These are phyloP conservation scores for Acanthoscelides obtectus DNA, from an alignment of 2,888 invertebrate species.

Conservation along the genomic window DNA sequence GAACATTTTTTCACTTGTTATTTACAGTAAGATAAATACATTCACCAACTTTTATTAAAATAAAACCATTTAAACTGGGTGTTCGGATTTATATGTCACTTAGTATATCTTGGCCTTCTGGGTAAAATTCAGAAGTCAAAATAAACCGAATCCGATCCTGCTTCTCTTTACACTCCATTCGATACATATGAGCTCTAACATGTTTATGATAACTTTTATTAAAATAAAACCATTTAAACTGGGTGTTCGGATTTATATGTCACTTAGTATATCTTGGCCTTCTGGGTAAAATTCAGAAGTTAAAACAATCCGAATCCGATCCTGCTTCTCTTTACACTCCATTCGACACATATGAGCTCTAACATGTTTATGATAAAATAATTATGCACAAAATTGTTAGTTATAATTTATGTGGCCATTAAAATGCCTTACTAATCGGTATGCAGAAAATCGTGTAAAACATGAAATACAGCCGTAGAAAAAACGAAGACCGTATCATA, in stretches of 20 bases:
- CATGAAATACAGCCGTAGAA: not conserved
- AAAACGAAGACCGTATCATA: not conserved
- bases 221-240: too few species aligned
- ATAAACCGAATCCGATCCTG: not conserved
- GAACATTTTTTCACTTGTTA: too few species aligned
- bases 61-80: too few species aligned
- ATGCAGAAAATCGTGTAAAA: not conserved
- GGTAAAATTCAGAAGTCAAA: too few species aligned
- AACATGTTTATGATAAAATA: not conserved
- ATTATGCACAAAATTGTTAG: not conserved
- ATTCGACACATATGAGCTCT: not conserved
- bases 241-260: too few species aligned
- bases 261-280: too few species aligned
- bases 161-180: not conserved
- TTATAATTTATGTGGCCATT: not conserved
- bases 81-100: too few species aligned
- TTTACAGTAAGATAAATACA: too few species aligned
- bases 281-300: too few species aligned
- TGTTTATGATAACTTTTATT: not conserved
- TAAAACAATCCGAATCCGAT: not conserved
- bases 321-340: not conserved
- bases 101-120: too few species aligned
- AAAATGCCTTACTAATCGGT: not conserved
- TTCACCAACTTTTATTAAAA: too few species aligned
- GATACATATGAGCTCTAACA: not conserved